A percentile compares a stretch with the other conserved stretches of the same genome.
phyloP scores from a whole-genome alignment of 2,888 invertebrate genomes.

The Volucella inflata region DNA sequence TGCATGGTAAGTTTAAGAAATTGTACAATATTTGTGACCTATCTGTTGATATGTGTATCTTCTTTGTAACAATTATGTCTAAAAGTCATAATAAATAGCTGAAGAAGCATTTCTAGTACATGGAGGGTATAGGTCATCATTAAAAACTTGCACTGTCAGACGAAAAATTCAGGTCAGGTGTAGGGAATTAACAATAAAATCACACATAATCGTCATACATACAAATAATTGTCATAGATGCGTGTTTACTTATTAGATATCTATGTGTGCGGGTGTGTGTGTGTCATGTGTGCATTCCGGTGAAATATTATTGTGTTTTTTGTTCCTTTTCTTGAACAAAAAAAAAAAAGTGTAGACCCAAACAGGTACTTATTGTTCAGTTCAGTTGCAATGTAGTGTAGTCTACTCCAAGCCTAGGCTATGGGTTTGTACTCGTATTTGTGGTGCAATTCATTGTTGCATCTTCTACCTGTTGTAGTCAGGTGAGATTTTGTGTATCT shows the following conservation, averaged over 20 bases:
- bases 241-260: too few relatives aligned
- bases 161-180: conserved; percentile 58
- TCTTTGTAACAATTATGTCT: neutral
- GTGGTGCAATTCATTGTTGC: neutral
- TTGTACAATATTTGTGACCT: too few relatives aligned
- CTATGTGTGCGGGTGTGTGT: neutral
- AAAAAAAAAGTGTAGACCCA: conserved; percentile 35
- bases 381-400: conserved; percentile 25
- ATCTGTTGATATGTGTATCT: neutral
- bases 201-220: conserved; percentile 30
- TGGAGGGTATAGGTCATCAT: conserved; percentile 1
- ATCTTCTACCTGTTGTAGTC: conserved; percentile 46
- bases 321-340: neutral
- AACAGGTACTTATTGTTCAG: conserved; percentile 69
- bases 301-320: conserved; percentile 16
- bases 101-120: neutral
- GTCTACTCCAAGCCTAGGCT: neutral
- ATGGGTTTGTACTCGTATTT: too few relatives aligned
- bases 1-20: conserved; percentile 43
- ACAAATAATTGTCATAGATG: conserved; percentile 1
- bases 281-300: conserved; percentile 40
- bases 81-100: neutral
- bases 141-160: conserved; percentile 1
- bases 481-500: conserved; percentile 22
- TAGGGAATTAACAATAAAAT: conserved; percentile 46